Evolutionary conservation across 2,888 invertebrate genomes (phyloP).

Genomic region (Amiota communis): DNA sequence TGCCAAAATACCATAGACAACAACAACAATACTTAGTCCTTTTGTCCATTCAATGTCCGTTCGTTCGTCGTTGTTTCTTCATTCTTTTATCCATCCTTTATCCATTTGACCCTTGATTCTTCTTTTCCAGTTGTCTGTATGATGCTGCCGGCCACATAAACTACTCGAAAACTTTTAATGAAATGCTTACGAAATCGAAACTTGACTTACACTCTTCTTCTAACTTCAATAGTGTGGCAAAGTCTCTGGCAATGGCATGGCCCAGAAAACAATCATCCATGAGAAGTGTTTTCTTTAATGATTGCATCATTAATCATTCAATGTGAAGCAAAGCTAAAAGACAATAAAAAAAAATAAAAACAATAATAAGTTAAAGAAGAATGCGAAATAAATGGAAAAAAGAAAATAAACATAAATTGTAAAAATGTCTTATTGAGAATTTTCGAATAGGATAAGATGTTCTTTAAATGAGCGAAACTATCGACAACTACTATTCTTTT

Average conservation of each 20-base stretch:
- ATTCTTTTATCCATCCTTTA: no score
- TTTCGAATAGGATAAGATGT: no score
- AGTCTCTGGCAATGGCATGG: neutral
- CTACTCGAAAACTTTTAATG: conserved; percentile 30
- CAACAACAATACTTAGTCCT: conserved; percentile 17
- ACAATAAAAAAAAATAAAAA: neutral
- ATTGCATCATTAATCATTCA: conserved; percentile 33
- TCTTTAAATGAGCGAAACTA: no score
- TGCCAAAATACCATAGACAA: conserved; percentile 20
- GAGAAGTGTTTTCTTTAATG: conserved; percentile 31
- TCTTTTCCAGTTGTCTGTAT: neutral
- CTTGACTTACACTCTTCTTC: neutral
- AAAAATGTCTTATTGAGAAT: neutral
- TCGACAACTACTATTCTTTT: no score
- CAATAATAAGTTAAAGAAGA: neutral
- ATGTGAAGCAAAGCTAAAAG: neutral
- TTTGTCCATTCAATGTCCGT: neutral
- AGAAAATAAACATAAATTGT: conserved; percentile 3
- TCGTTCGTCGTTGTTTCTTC: neutral
- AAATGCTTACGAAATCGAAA: conserved; percentile 32
- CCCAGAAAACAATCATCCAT: conserved; percentile 25
- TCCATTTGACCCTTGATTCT: neutral
- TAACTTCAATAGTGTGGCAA: no score
- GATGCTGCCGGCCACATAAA: conserved; percentile 18
- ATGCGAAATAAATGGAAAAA: neutral